These are phyloP conservation scores for Philypnodon macrostomus DNA, from an alignment of 2,797 vertebrate species.

Conservation along the genomic window DNA sequence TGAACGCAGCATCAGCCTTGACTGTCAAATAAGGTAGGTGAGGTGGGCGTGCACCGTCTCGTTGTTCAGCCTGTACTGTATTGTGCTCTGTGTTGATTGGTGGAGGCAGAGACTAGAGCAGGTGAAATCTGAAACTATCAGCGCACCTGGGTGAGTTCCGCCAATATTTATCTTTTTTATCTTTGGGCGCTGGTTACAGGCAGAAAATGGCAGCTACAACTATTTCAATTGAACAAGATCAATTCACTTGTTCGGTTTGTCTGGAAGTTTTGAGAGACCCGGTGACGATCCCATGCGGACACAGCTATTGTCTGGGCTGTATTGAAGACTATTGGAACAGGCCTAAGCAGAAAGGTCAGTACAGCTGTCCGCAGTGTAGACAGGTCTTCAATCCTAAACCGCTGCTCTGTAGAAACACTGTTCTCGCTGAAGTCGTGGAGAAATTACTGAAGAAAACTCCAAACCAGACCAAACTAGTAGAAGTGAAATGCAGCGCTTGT, in stretches of 20 bases:
- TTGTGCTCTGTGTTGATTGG: constrained; percentile 50
- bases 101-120: constrained; percentile 22
- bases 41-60: background rate
- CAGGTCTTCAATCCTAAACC: constrained; percentile 68
- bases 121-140: constrained; percentile 54
- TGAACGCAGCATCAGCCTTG: background rate
- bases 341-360: constrained; percentile 57
- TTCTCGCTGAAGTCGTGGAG: constrained; percentile 72
- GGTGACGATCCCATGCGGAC: constrained; percentile 76
- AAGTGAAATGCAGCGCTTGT: constrained; percentile 81
- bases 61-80: too few relatives aligned
- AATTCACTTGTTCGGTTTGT: constrained; percentile 75
- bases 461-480: background rate
- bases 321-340: constrained; percentile 76
- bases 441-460: constrained; percentile 39
- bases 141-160: constrained; percentile 42
- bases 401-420: constrained; percentile 68
- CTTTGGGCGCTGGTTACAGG: constrained; percentile 4
- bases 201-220: constrained; percentile 65
- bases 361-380: constrained; percentile 77
- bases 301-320: constrained; percentile 75
- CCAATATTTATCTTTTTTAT: constrained; percentile 22
- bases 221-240: constrained; percentile 75
- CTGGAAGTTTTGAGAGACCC: constrained; percentile 73
- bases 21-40: too few relatives aligned